phyloP scores from a whole-genome alignment of 92 coral and sea anemone species.

The Palythoa grandis region DNA sequence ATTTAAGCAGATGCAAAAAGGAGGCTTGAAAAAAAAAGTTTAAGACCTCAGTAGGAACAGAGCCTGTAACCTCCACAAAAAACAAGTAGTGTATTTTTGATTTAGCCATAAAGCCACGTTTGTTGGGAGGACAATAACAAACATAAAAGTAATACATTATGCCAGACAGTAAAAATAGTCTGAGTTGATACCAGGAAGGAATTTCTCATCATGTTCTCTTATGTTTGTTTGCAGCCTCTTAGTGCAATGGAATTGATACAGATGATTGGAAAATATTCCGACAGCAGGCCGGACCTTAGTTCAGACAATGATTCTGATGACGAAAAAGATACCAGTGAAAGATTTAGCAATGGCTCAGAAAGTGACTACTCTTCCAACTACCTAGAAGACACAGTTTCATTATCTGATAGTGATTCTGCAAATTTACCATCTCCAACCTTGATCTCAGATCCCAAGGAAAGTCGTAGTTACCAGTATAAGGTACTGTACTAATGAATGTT shows the following conservation, averaged over 20 bases:
- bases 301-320: slow-evolving; percentile 73
- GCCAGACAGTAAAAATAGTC: background rate
- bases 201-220: background rate
- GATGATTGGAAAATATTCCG: slow-evolving; percentile 84
- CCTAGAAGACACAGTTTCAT: background rate
- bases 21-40: no score
- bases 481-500: background rate
- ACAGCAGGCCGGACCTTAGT: slow-evolving; percentile 61
- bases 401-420: background rate
- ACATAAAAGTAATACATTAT: no score
- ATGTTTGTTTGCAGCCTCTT: slow-evolving; percentile 66
- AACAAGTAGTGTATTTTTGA: no score
- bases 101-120: no score
- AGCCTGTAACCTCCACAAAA: no score
- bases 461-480: background rate
- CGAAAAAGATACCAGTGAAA: slow-evolving; percentile 3
- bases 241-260: slow-evolving; percentile 79
- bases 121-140: no score
- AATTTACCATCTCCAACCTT: background rate
- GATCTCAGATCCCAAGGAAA: background rate
- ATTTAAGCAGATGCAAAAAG: no score
- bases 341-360: background rate
- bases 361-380: background rate
- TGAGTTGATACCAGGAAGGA: background rate
- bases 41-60: no score